A percentile compares a stretch with the other conserved stretches of the same genome.
phyloP scores from a whole-genome alignment of 2,797 vertebrate genomes.

The Dipus sagitta region DNA sequence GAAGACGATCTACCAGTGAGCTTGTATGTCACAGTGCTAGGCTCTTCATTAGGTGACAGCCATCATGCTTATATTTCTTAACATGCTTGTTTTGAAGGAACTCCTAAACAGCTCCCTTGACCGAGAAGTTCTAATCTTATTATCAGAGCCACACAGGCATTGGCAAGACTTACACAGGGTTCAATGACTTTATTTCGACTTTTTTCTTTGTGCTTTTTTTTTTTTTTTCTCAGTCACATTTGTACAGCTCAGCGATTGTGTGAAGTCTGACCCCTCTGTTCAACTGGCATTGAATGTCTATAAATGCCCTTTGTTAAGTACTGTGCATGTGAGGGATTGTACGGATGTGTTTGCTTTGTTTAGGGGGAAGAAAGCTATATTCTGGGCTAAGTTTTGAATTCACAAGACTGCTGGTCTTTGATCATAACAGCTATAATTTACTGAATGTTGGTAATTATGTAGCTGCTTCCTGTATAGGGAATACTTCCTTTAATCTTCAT shows the following conservation, averaged over 20 bases:
- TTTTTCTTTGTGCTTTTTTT: constrained; percentile 47
- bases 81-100: not conserved
- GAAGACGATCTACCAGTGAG: not conserved
- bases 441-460: not conserved
- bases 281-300: not conserved
- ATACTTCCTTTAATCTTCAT: constrained; percentile 49
- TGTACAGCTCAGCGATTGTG: not conserved
- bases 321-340: not conserved
- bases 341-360: constrained; percentile 37
- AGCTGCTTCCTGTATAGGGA: not conserved
- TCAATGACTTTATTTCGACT: constrained; percentile 43
- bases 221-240: constrained; percentile 10
- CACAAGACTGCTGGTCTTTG: not conserved
- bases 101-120: not conserved
- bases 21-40: not conserved
- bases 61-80: not conserved
- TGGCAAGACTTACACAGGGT: constrained; percentile 17
- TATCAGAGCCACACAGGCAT: not conserved
- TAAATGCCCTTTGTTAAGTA: constrained; percentile 40
- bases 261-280: constrained; percentile 25
- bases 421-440: constrained; percentile 27
- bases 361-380: not conserved
- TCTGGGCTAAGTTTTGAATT: constrained; percentile 55
- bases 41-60: no score
- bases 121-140: not conserved